phyloP scores from a whole-genome alignment of 2,113 vertebrate genomes.

The Odocoileus virginianus region DNA sequence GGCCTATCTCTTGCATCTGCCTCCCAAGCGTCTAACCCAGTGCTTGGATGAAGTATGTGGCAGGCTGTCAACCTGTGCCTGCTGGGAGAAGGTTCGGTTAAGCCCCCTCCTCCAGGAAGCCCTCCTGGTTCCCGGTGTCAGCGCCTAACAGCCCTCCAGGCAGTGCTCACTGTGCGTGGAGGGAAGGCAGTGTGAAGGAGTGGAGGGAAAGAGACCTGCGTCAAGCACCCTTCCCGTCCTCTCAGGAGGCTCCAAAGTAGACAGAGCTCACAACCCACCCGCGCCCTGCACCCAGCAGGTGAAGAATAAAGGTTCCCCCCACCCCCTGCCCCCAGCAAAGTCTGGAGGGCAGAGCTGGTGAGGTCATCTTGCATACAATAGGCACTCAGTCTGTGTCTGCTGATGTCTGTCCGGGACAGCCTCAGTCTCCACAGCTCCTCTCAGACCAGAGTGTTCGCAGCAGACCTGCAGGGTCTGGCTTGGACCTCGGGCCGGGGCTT shows the following conservation, averaged over 20 bases:
- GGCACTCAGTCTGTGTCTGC: not conserved
- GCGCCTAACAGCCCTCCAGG: not conserved
- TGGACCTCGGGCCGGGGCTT: not conserved
- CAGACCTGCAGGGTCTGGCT: not conserved
- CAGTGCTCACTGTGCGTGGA: not conserved
- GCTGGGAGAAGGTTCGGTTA: not conserved
- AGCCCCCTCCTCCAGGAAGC: conserved; percentile 20
- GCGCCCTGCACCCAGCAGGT: not conserved
- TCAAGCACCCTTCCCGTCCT: not conserved
- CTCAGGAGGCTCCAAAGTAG: not conserved
- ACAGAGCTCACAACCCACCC: fast-evolving
- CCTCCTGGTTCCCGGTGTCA: not conserved
- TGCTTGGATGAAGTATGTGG: not conserved
- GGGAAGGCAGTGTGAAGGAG: not conserved
- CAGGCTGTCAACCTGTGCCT: not conserved
- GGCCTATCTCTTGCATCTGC: not conserved
- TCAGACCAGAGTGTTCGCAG: no score
- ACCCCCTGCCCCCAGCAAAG: not conserved
- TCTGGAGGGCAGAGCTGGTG: not conserved
- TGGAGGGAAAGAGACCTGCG: not conserved
- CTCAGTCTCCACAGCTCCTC: not conserved
- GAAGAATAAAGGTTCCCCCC: not conserved
- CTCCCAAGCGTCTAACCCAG: not conserved
- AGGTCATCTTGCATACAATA: not conserved
- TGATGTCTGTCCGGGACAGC: not conserved